A percentile compares a stretch with the other conserved stretches of the same genome.
These are phyloP conservation scores for Lepus oiostolus DNA, from an alignment of 2,797 vertebrate genomes.

Conservation along the genomic window DNA sequence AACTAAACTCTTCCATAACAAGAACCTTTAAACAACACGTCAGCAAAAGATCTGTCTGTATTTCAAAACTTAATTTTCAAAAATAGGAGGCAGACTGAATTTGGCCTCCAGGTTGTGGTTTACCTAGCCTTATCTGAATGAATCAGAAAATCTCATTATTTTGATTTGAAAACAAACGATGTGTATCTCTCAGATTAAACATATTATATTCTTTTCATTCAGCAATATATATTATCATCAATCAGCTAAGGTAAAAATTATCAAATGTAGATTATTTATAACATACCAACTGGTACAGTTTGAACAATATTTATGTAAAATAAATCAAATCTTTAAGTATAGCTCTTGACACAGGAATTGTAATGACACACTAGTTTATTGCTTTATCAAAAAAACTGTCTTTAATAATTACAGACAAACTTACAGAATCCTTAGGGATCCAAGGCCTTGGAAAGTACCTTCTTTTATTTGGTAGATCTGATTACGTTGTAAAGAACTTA, in stretches of 20 bases:
- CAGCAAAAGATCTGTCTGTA: background rate
- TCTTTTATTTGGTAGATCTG: constrained; percentile 93
- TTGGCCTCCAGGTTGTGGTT: background rate
- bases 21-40: background rate
- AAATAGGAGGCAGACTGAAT: constrained; percentile 4
- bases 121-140: background rate
- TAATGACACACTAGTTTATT: constrained; percentile 21
- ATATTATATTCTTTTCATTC: background rate
- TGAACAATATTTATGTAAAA: constrained; percentile 31
- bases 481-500: constrained; percentile 96
- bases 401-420: constrained; percentile 81
- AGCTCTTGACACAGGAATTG: background rate
- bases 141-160: background rate
- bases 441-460: constrained; percentile 94
- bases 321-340: constrained; percentile 15
- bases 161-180: constrained; percentile 40
- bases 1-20: background rate
- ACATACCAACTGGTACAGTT: background rate
- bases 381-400: background rate
- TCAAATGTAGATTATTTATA: constrained; percentile 17
- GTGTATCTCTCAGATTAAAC: background rate
- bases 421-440: constrained; percentile 95
- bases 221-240: background rate
- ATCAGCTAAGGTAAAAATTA: constrained; percentile 25
- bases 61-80: constrained; percentile 4